phyloP scores from a whole-genome alignment of 2,888 invertebrate species.

The Cantharis rufa region DNA sequence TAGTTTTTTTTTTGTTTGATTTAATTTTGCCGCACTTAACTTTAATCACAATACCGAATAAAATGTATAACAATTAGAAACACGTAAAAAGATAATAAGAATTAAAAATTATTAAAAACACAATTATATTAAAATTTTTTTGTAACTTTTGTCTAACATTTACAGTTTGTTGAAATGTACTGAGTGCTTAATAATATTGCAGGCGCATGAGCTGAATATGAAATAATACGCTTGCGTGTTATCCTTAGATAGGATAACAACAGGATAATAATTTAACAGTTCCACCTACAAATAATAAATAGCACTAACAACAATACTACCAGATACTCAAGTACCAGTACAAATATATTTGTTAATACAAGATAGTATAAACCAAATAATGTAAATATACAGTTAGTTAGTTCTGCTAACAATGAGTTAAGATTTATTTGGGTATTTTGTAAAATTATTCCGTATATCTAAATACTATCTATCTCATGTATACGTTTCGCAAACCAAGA shows the following conservation, averaged over 20 bases:
- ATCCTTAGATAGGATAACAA: not conserved
- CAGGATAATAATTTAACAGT: not conserved
- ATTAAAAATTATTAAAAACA: not conserved
- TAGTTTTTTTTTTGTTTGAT: not conserved
- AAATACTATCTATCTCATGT: too few species aligned
- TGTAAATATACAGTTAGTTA: too few species aligned
- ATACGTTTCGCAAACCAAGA: not conserved
- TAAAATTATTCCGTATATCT: too few species aligned
- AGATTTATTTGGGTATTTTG: too few species aligned
- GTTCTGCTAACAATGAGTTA: too few species aligned
- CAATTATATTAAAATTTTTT: not conserved
- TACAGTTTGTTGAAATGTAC: constrained; percentile 15
- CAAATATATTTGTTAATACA: not conserved
- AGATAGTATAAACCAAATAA: not conserved
- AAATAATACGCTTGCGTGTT: not conserved
- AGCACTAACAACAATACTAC: not conserved
- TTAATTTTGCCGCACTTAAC: not conserved
- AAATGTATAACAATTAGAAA: not conserved
- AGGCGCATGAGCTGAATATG: constrained; percentile 21
- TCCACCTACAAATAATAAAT: not conserved
- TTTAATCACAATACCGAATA: not conserved
- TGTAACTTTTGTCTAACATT: constrained; percentile 9
- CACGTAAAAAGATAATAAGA: not conserved
- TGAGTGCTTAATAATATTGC: constrained; percentile 20
- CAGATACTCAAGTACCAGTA: not conserved